These are phyloP conservation scores for Micrasema longulum DNA, from an alignment of 1,140 invertebrate genomes.

Conservation along the genomic window DNA sequence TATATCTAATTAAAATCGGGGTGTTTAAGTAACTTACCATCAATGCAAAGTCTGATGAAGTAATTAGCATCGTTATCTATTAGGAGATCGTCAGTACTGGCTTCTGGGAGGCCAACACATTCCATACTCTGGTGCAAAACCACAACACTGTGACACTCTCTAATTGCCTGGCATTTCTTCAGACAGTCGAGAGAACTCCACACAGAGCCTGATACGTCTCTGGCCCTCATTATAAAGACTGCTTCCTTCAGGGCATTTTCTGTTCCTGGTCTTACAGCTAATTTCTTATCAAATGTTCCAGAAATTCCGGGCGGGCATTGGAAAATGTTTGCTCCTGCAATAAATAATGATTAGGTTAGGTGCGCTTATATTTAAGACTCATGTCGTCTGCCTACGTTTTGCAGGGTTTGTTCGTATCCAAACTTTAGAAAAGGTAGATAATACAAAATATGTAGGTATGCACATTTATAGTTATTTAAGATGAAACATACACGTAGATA, in stretches of 20 bases:
- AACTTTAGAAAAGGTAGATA: too few species aligned
- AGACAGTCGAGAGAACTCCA: constrained; percentile 60
- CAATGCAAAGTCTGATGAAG: constrained; percentile 63
- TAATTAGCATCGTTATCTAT: constrained; percentile 62
- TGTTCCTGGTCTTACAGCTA: constrained; percentile 35
- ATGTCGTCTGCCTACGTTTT: too few species aligned
- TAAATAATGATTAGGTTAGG: too few species aligned
- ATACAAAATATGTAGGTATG: too few species aligned
- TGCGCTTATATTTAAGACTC: too few species aligned
- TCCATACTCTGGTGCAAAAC: constrained; percentile 40
- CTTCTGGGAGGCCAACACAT: constrained; percentile 53
- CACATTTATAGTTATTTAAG: too few species aligned
- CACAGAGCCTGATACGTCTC: constrained; percentile 20
- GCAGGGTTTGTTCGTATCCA: too few species aligned
- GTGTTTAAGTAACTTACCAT: constrained; percentile 55
- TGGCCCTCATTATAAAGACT: constrained; percentile 39
- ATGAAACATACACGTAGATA: too few species aligned
- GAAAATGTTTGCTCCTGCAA: constrained; percentile 40
- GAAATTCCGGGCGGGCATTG: constrained; percentile 34
- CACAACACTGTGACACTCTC: constrained; percentile 40
- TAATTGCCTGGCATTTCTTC: constrained; percentile 54
- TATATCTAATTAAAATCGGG: too few species aligned
- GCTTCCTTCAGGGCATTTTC: constrained; percentile 9
- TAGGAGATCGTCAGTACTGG: constrained; percentile 54
- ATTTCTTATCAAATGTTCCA: constrained; percentile 46